phyloP scores from a whole-genome alignment of 2,888 invertebrate species.

The Tupiocoris notatus region DNA sequence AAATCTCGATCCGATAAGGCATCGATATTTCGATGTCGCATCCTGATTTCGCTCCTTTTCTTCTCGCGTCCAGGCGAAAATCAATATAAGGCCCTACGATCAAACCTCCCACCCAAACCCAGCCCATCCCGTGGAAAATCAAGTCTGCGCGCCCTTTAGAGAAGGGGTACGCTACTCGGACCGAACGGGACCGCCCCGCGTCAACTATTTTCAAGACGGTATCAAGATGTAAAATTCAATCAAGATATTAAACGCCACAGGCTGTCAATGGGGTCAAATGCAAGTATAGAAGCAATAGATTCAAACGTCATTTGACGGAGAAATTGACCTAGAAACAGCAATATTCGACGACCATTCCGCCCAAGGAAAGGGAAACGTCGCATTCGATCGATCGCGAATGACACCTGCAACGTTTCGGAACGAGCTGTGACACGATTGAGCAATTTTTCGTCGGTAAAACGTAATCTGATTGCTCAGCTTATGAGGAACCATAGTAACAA shows the following conservation, averaged over 20 bases:
- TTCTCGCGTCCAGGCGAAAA: conserved; percentile 38
- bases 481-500: too few species aligned
- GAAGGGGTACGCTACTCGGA: not conserved
- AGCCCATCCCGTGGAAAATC: conserved; percentile 43
- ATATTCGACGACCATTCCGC: too few species aligned
- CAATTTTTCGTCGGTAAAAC: too few species aligned
- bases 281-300: too few species aligned
- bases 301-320: too few species aligned
- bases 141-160: conserved; percentile 51
- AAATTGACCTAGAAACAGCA: not conserved
- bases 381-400: not conserved
- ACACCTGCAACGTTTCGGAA: not conserved
- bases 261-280: too few species aligned
- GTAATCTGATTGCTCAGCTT: too few species aligned
- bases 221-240: too few species aligned
- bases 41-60: not conserved
- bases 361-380: not conserved
- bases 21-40: not conserved
- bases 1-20: too few species aligned
- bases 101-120: conserved; percentile 52
- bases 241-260: too few species aligned
- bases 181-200: conserved; percentile 9
- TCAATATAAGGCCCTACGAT: conserved; percentile 52
- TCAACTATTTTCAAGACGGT: not conserved
- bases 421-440: too few species aligned